phyloP scores from a whole-genome alignment of 2,797 vertebrate genomes.

The Delichon dasypus region DNA sequence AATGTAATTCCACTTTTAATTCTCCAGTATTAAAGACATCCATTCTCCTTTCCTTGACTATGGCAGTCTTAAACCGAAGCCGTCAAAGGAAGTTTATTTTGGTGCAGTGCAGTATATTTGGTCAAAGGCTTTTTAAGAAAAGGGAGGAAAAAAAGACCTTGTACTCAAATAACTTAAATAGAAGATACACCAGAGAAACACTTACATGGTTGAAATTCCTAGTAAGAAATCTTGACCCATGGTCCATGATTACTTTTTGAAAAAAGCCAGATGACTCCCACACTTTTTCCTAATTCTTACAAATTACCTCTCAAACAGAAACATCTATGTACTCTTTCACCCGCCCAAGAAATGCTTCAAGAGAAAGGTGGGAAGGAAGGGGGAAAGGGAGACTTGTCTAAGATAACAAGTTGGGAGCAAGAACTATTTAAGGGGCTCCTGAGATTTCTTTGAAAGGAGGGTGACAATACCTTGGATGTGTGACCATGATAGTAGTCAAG shows the following conservation, averaged over 20 bases:
- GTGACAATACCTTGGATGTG: not conserved
- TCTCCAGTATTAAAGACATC: not conserved
- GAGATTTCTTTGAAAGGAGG: not conserved
- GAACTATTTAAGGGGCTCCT: not conserved
- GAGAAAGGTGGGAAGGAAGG: not conserved
- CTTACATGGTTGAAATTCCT: conserved; percentile 6
- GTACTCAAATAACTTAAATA: not conserved
- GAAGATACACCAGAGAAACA: not conserved
- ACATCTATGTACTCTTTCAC: not conserved
- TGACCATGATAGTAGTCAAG: not conserved
- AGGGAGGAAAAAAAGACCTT: not conserved
- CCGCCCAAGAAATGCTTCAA: not conserved
- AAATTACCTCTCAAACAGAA: conserved; percentile 16
- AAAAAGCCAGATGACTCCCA: conserved; percentile 18
- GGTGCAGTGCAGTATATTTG: not conserved
- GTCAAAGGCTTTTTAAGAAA: not conserved
- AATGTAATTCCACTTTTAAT: not conserved
- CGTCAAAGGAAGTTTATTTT: not conserved
- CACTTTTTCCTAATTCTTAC: conserved; percentile 19
- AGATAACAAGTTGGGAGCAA: not conserved
- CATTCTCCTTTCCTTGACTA: not conserved
- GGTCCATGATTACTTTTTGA: not conserved
- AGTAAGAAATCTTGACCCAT: not conserved
- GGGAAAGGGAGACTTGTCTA: not conserved
- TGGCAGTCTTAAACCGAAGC: not conserved